phyloP scores from a whole-genome alignment of 2,888 invertebrate genomes.

The Amiota minor region DNA sequence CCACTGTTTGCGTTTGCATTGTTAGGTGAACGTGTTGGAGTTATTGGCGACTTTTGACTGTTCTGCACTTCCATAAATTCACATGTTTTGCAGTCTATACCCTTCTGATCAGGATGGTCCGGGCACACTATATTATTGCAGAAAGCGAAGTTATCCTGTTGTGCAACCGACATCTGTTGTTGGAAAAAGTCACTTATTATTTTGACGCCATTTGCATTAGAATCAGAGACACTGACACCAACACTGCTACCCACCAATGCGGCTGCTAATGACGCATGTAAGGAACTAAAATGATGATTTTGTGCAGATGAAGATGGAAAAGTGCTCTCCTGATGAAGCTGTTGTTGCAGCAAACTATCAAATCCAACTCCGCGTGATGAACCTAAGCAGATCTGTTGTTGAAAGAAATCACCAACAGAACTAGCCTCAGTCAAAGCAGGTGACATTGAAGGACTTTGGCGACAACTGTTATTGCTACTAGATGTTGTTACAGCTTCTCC shows the following conservation, averaged over 20 bases:
- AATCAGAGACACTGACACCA: constrained; percentile 34
- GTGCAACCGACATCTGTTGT: constrained; percentile 60
- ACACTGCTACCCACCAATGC: constrained; percentile 56
- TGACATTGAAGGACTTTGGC: constrained; percentile 39
- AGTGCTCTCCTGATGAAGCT: constrained; percentile 37
- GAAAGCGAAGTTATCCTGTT: constrained; percentile 43
- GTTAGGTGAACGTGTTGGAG: constrained; percentile 47
- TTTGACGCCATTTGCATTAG: constrained; percentile 59
- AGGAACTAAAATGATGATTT: constrained; percentile 57
- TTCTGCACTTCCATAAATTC: constrained; percentile 68
- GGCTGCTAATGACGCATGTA: constrained; percentile 68
- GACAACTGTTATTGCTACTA: constrained; percentile 17
- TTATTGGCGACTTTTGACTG: constrained; percentile 56
- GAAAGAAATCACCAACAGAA: constrained; percentile 45
- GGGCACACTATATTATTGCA: constrained; percentile 56
- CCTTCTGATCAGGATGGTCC: constrained; percentile 70
- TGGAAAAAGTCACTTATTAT: constrained; percentile 71
- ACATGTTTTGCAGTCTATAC: constrained; percentile 72
- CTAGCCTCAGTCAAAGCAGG: constrained; percentile 24
- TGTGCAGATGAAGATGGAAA: constrained; percentile 39
- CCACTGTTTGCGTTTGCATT: constrained; percentile 52
- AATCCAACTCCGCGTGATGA: constrained; percentile 26
- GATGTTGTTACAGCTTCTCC: constrained; percentile 28
- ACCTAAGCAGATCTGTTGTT: constrained; percentile 42
- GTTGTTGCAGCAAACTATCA: constrained; percentile 42